phyloP scores from a whole-genome alignment of 1,140 invertebrate species.

The Drosophila kanapiae region DNA sequence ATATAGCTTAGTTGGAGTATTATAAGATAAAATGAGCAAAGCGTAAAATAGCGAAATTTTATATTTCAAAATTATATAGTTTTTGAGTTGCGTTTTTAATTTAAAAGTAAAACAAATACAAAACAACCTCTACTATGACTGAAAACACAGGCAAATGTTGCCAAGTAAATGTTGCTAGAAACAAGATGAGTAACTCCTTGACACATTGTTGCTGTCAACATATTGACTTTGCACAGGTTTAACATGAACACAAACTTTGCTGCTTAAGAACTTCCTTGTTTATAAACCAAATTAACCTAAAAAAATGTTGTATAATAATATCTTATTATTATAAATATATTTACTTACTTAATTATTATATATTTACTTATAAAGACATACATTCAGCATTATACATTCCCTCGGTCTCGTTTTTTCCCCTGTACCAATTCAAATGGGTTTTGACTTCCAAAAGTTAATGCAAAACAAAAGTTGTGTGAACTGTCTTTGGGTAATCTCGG shows the following conservation, averaged over 20 bases:
- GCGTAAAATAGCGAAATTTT: neutral
- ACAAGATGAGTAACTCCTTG: neutral
- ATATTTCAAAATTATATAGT: neutral
- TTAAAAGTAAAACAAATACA: neutral
- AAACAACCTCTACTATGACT: too few species aligned
- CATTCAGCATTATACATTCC: too few species aligned
- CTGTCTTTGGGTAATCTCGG: conserved; percentile 28
- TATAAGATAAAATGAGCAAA: neutral
- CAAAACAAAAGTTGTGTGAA: conserved; percentile 36
- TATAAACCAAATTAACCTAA: neutral
- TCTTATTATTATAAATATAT: too few species aligned
- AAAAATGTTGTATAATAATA: too few species aligned
- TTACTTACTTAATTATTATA: too few species aligned
- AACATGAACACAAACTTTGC: neutral
- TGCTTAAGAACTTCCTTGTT: too few species aligned
- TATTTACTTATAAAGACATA: too few species aligned
- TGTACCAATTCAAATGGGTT: neutral
- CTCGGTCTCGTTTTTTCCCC: neutral
- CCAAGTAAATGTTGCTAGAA: neutral
- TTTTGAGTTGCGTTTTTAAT: neutral
- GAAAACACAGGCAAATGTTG: neutral
- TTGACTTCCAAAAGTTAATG: conserved; percentile 28
- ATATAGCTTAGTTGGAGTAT: neutral
- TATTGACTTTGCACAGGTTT: neutral
- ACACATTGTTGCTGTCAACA: neutral